Evolutionary conservation across 2,113 vertebrate species (phyloP).

Genomic region (Damaliscus lunatus): DNA sequence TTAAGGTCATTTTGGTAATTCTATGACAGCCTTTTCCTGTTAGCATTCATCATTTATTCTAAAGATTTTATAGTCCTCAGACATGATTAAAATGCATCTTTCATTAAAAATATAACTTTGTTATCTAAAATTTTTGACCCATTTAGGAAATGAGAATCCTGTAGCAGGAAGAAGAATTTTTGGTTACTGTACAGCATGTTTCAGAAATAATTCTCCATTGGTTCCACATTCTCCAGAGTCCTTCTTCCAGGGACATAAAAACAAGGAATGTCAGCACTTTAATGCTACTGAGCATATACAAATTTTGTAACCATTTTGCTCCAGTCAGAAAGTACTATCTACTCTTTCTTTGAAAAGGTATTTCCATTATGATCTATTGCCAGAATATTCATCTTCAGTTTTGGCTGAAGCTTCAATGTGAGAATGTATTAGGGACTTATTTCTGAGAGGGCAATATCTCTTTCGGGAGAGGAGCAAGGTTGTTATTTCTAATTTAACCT

Average conservation of each 20-base stretch:
- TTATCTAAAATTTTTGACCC: background rate
- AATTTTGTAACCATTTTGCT: background rate
- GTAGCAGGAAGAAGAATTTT: background rate
- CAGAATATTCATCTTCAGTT: background rate
- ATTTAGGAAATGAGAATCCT: background rate
- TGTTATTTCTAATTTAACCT: background rate
- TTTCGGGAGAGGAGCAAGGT: background rate
- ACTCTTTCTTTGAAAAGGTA: background rate
- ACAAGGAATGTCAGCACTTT: background rate
- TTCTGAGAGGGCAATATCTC: background rate
- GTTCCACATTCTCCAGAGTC: background rate
- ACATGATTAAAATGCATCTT: background rate
- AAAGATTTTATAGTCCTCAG: background rate
- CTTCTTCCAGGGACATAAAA: background rate
- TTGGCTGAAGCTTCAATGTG: background rate
- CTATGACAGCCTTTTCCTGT: background rate
- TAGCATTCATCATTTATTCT: background rate
- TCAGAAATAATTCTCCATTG: slow-evolving; percentile 19
- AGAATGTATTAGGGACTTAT: background rate
- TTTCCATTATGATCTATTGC: background rate
- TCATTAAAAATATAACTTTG: background rate
- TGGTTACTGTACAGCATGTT: background rate
- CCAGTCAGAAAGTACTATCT: background rate
- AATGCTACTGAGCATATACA: background rate
- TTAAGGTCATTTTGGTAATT: background rate